Evolutionary conservation across 2,888 invertebrate genomes (phyloP).

Genomic region (Plebejus melissa): DNA sequence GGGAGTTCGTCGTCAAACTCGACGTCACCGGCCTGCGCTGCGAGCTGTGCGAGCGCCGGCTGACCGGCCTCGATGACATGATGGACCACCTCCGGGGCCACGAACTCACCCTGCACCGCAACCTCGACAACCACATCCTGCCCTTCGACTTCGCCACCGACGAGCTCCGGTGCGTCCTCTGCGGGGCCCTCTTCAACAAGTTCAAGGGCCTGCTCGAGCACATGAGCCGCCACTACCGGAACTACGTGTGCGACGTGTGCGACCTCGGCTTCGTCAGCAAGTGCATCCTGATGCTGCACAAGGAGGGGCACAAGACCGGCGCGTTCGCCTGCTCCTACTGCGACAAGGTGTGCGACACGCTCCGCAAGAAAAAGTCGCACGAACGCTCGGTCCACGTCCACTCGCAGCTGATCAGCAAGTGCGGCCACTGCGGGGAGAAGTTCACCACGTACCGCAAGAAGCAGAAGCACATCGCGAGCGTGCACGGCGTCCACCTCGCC

Average conservation of each 20-base stretch:
- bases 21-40: constrained; percentile 50
- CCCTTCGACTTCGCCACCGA: constrained; percentile 47
- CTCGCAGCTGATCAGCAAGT: constrained; percentile 40
- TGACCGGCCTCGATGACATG: constrained; percentile 43
- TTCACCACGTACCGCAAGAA: constrained; percentile 35
- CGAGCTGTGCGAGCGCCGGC: constrained; percentile 40
- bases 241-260: constrained; percentile 46
- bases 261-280: constrained; percentile 41
- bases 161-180: constrained; percentile 41
- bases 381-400: constrained; percentile 36
- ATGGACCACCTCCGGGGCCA: constrained; percentile 45
- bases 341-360: constrained; percentile 40
- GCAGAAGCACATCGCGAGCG: constrained; percentile 40
- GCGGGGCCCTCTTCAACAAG: constrained; percentile 39
- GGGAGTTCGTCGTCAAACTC: constrained; percentile 44
- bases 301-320: constrained; percentile 36
- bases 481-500: constrained; percentile 39
- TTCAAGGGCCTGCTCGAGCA: constrained; percentile 47
- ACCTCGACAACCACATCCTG: constrained; percentile 48
- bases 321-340: constrained; percentile 42
- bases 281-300: constrained; percentile 33
- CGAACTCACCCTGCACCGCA: constrained; percentile 41
- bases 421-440: constrained; percentile 42
- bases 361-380: constrained; percentile 40
- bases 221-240: constrained; percentile 46